Evolutionary conservation across 1,140 invertebrate species (phyloP), one percentile per base, ranked within the genome.

Genomic region (Megathymus violae): DNA sequence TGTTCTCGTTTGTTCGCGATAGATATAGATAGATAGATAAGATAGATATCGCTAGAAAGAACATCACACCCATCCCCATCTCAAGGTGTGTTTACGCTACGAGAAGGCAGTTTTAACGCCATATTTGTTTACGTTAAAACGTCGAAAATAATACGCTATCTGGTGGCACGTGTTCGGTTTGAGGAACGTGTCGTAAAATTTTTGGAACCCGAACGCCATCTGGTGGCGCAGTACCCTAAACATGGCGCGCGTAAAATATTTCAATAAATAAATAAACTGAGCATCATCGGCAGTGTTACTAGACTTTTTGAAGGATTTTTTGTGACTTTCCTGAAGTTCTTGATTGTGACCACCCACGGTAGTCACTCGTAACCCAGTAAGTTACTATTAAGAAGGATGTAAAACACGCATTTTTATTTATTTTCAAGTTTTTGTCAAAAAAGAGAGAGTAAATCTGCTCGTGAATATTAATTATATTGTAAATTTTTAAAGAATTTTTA

Each of bases 121-220:
- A 44, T 56, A 56, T 56, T 56, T 56, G 47, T 59, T 59, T 59
- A 59, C 54, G 54, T 59, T 59, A 31, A 59, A 59, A 59, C 27
- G 41, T 59, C 43, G 54, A 59, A 58, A 47, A 47, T 59, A 59
- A 59, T 59, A 59, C 54, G 16, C 27, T 47, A 59, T 59, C 54
- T 59, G 54, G 25, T 47, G 54, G 54, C 54, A 59, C 54, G 54
- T 59, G 54, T 59, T 38, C 31, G 16, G 15, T 36, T 17, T 44
- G 14, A n/a, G 15, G 36, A 19, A 58, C 13, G 41, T 47, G 54
- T 59, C 54, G 43, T 59, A 34, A 59, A 50, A 59, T 14, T 59
- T 47, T 59, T 34, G 25, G 27, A 44, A 58, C 31, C 31, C 14
- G 36, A 31, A 46, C 27, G 17, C 41, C 54, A 54, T 54, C 50